Conservation (phyloP, 2,888 invertebrate species). For the Lathronympha strigana region DNA sequence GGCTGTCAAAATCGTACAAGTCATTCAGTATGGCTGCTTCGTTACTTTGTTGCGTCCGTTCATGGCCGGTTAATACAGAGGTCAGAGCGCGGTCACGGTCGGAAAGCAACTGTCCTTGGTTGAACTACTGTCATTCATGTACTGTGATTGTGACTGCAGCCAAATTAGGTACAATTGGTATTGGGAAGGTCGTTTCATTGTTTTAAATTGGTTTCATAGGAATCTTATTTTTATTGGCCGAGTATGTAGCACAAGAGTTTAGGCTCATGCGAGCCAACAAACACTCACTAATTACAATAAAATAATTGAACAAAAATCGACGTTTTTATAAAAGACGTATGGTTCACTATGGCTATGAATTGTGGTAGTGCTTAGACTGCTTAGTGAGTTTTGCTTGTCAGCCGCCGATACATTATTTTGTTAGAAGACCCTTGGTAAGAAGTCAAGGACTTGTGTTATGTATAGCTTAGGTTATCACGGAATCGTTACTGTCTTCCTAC, state of each 20-base stretch:
- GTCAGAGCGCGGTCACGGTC: not conserved
- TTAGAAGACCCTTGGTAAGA: too few relatives aligned
- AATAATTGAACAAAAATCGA: too few relatives aligned
- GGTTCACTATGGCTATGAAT: too few relatives aligned
- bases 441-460: too few relatives aligned
- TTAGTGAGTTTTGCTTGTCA: too few relatives aligned
- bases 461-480: too few relatives aligned
- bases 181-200: constrained; percentile 17
- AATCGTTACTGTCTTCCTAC: too few relatives aligned
- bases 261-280: not conserved
- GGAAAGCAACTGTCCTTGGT: not conserved
- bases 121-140: not conserved
- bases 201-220: constrained; percentile 9
- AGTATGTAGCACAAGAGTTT: not conserved
- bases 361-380: too few relatives aligned
- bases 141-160: not conserved
- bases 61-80: not conserved
- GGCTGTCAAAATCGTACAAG: not conserved
- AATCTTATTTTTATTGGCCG: not conserved
- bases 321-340: too few relatives aligned
- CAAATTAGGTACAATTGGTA: constrained; percentile 23
- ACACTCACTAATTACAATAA: too few relatives aligned
- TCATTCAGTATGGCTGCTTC: not conserved
- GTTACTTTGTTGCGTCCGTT: not conserved
- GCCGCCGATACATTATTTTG: too few relatives aligned